Evolutionary conservation across 2,113 vertebrate genomes (phyloP).

Genomic region (Caloenas nicobarica): DNA sequence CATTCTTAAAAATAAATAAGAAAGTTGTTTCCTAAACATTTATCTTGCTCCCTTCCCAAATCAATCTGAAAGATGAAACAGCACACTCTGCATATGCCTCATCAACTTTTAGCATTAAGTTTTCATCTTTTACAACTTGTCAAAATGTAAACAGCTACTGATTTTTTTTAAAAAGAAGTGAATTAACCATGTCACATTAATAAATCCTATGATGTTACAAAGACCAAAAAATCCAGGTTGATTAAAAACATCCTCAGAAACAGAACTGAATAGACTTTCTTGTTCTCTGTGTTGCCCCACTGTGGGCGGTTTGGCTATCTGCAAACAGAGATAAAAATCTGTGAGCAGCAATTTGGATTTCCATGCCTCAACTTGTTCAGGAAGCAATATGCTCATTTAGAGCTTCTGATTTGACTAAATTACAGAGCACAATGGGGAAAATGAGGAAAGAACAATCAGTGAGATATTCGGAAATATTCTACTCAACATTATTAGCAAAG

Average conservation of each 20-base stretch:
- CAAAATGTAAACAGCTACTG: background rate
- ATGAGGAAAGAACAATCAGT: background rate
- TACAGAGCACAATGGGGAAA: background rate
- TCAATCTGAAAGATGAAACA: conserved; percentile 6
- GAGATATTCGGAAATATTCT: background rate
- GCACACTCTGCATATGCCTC: background rate
- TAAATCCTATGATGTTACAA: background rate
- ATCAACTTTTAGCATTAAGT: background rate
- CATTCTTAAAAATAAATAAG: background rate
- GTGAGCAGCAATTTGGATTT: background rate
- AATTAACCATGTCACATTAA: background rate
- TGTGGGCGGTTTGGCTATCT: background rate
- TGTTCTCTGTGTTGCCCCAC: background rate
- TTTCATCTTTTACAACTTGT: background rate
- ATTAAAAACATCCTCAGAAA: background rate
- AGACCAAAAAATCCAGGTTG: background rate
- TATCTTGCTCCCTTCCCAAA: background rate
- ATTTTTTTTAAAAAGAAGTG: background rate
- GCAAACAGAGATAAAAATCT: background rate
- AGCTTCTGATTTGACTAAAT: conserved; percentile 25
- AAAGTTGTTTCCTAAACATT: background rate
- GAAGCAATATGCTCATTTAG: background rate
- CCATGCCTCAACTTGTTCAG: background rate
- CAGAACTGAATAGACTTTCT: background rate
- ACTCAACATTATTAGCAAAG: background rate